phyloP scores from a whole-genome alignment of 2,797 vertebrate genomes.

The Cryptoblepharus egeriae region DNA sequence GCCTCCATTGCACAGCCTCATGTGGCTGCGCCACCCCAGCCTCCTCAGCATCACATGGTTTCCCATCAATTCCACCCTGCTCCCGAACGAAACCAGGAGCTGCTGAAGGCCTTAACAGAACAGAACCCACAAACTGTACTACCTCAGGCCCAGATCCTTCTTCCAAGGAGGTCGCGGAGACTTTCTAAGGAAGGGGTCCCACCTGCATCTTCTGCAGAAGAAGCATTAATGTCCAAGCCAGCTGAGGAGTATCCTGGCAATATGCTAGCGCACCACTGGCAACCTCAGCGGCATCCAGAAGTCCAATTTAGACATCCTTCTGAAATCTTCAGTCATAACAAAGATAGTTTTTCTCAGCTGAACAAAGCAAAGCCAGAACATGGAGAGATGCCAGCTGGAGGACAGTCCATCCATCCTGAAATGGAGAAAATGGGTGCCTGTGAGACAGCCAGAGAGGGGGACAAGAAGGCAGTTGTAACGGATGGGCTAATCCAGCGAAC shows the following conservation, averaged over 20 bases:
- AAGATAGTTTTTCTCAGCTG: constrained; percentile 53
- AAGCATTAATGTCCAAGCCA: constrained; percentile 68
- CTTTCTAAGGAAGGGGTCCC: constrained; percentile 92
- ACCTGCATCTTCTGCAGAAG: constrained; percentile 74
- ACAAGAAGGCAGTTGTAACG: constrained; percentile 50
- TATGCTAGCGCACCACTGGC: constrained; percentile 79
- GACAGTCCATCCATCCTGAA: constrained; percentile 75
- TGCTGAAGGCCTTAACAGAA: constrained; percentile 80
- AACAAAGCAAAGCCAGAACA: constrained; percentile 77
- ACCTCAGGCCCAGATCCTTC: constrained; percentile 80
- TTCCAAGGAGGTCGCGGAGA: constrained; percentile 89
- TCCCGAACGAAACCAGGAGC: constrained; percentile 79
- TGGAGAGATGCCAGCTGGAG: constrained; percentile 71
- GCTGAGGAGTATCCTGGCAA: constrained; percentile 73
- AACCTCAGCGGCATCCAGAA: constrained; percentile 71
- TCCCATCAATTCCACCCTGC: constrained; percentile 75
- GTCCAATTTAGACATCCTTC: constrained; percentile 70
- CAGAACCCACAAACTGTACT: constrained; percentile 77
- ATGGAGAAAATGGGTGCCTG: constrained; percentile 64
- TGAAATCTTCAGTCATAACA: constrained; percentile 67
- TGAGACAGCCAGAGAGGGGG: constrained; percentile 75
- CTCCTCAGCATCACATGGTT: constrained; percentile 77
- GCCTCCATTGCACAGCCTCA: constrained; percentile 75
- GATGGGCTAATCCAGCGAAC: constrained; percentile 64
- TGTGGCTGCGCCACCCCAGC: constrained; percentile 64